phyloP scores from a whole-genome alignment of 2,888 invertebrate genomes.

The Cryptocephalus primarius region DNA sequence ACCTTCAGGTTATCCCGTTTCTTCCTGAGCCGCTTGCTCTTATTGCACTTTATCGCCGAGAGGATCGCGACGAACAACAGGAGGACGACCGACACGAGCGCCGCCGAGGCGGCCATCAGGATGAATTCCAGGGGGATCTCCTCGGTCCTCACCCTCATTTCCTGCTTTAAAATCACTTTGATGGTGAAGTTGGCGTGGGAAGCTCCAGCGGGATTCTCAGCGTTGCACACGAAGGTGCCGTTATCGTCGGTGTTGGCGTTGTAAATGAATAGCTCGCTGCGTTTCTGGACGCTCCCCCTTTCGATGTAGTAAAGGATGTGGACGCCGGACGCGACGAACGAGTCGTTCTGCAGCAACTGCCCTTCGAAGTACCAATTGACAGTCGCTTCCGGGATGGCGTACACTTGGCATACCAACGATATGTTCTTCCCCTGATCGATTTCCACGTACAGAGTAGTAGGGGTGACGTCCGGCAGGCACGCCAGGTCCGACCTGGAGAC shows the following conservation, averaged over 20 bases:
- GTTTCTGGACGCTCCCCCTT: slow-evolving; percentile 59
- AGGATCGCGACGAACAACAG: slow-evolving; percentile 56
- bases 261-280: slow-evolving; percentile 65
- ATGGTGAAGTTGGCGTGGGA: slow-evolving; percentile 74
- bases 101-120: slow-evolving; percentile 56
- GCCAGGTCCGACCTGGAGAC: slow-evolving; percentile 62
- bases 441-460: slow-evolving; percentile 63
- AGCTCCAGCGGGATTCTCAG: slow-evolving; percentile 75
- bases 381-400: slow-evolving; percentile 69
- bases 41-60: slow-evolving; percentile 42
- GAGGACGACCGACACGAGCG: slow-evolving; percentile 52
- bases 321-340: slow-evolving; percentile 51
- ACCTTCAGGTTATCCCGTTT: slow-evolving; percentile 42
- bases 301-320: slow-evolving; percentile 59
- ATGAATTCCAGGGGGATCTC: slow-evolving; percentile 48
- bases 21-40: slow-evolving; percentile 37
- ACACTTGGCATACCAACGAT: slow-evolving; percentile 63
- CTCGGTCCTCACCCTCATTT: slow-evolving; percentile 12
- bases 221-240: slow-evolving; percentile 74
- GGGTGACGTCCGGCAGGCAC: slow-evolving; percentile 66
- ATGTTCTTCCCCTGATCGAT: slow-evolving; percentile 70
- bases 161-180: slow-evolving; percentile 58
- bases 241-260: slow-evolving; percentile 69
- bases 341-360: slow-evolving; percentile 64
- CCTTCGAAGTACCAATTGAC: slow-evolving; percentile 76